phyloP scores from a whole-genome alignment of 2,797 vertebrate genomes.

The Spondyliosoma cantharus region DNA sequence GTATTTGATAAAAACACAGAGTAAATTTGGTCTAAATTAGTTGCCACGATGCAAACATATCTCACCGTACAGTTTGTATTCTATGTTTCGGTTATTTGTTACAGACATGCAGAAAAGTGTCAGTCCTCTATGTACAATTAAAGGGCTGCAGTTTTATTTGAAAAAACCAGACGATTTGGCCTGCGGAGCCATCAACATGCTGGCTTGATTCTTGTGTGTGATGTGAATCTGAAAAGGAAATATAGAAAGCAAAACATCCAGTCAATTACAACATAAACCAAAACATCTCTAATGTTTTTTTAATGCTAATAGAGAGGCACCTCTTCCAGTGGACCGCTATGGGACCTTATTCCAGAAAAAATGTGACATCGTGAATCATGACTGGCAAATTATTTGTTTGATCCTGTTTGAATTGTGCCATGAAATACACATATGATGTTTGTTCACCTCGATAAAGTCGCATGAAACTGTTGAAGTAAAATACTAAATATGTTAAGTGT shows the following conservation, averaged over 20 bases:
- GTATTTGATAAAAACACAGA: constrained; percentile 55
- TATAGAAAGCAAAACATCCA: background rate
- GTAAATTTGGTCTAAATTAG: constrained; percentile 63
- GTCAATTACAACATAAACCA: constrained; percentile 6
- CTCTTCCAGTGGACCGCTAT: too few relatives aligned
- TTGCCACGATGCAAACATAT: constrained; percentile 66
- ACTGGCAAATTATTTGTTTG: too few relatives aligned
- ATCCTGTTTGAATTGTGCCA: too few relatives aligned
- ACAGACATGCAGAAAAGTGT: constrained; percentile 59
- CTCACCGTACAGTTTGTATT: constrained; percentile 46
- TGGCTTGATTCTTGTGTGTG: constrained; percentile 94
- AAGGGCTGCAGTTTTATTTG: constrained; percentile 75
- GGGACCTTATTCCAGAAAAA: too few relatives aligned
- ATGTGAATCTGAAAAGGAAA: constrained; percentile 88
- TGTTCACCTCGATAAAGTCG: too few relatives aligned
- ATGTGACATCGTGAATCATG: too few relatives aligned
- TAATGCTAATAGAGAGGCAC: too few relatives aligned
- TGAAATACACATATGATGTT: too few relatives aligned
- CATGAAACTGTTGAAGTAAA: too few relatives aligned
- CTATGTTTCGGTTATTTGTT: constrained; percentile 68
- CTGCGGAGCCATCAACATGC: constrained; percentile 90
- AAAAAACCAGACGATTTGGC: constrained; percentile 88
- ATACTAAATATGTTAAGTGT: too few relatives aligned
- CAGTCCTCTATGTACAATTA: constrained; percentile 64
- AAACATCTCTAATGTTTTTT: background rate